Evolutionary conservation across 2,888 invertebrate species (phyloP), one percentile per base, ranked within the genome.

Genomic region (Dendrolimus pini): DNA sequence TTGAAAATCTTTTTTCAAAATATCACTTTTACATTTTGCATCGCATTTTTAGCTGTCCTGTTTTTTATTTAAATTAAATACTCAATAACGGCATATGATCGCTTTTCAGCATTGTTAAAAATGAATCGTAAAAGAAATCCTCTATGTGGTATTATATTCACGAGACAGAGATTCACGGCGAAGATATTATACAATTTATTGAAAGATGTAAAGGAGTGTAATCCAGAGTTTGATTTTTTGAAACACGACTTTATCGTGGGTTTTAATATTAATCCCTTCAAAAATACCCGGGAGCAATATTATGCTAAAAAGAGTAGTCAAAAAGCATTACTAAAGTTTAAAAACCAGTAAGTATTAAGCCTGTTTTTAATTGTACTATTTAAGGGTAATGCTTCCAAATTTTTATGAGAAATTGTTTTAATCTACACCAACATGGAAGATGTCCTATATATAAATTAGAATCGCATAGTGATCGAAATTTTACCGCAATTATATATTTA

Each of bases 161-260:
- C 95, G 0, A 85, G 93, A 68, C 91, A 94, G 65, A 89, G 96
- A 55, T 94, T 95, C 66, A 94, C 95, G 0, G 95, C 96, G 0
- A 95, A 95, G 81, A 90, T 95, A 8, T 70, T 98, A 0, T 95
- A 92, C 73, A 94, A 95, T 61, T 74, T 96, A 6, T 68, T 97
- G 7, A 91, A 93, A 59, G 82, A 88, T 0, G 92, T 92, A 0
- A 84, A 81, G 9, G 68, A 87, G 30, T 52, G 60, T 0, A 83
- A 92, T 61, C 83, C 91, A 0, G 82, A 91, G 10, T 93, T 93
- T 63, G 82, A 83, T 0, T 93, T 94, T 65, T 70, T 95, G 0
- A 89, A 91, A 61, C 92, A 95, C 0, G 94, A 96, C 67, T 97
- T 94, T 72, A 89, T 96, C 57, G 93, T 96, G 0, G 97, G 97